Evolutionary conservation across 2,113 vertebrate species (phyloP), one percentile per base, ranked within the genome.

Genomic region (Dermatemys mawii): DNA sequence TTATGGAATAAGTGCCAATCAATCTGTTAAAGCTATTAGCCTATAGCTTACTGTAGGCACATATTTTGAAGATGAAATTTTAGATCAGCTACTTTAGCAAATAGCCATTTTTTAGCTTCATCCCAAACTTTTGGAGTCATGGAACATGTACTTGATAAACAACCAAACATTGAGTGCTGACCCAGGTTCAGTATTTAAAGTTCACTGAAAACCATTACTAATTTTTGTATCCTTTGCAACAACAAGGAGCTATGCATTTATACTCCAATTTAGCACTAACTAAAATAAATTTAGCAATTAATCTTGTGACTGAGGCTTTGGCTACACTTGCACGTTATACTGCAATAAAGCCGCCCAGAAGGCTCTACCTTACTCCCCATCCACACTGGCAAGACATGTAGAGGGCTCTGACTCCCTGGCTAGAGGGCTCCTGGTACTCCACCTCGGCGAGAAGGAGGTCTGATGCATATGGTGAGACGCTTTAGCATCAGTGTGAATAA

Each of bases 221-320:
- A 70, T 51, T 35, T 83, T 63, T 78, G 0, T 83, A 86, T 90
- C 6, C 9, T 57, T 24, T 60, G 53, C 1, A 46, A 48, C 48
- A 53, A 12, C 35, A 83, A 87, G 92, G 78, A 86, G 91, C 81
- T 90, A 84, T 3, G 80, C 17, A 29, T 75, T 85, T 26, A 35
- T 13, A 60, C 57, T 60, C 57, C 57, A 60, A 14, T 60, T 13
- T 32, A 60, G 57, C 29, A 32, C 57, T 60, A 50, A 60, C 27
- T 49, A 46, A 91, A 92, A 95, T 75, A 91, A 95, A 75, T 6
- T 4, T 60, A 89, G 54, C 48, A 88, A 83, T 85, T 88, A 75
- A 90, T 91, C 60, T 83, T 32, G 2, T 38, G 19, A 73, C 38
- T n/a, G n/a, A n/a, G n/a, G n/a, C n/a, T n/a, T n/a, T n/a, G n/a